These are phyloP conservation scores for Cyclophora punctaria DNA, from an alignment of 2,888 invertebrate species.

Conservation along the genomic window DNA sequence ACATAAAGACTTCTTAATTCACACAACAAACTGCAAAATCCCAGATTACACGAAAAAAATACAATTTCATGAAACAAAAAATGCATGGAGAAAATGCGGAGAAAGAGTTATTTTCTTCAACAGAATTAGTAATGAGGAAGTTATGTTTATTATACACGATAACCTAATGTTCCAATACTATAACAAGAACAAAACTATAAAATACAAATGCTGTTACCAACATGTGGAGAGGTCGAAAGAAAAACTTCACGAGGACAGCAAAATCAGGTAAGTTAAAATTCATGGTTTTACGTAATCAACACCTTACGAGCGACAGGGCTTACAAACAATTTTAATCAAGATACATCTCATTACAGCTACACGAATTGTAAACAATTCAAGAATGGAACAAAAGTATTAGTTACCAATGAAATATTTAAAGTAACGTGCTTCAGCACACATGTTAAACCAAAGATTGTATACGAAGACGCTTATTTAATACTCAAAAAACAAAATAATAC, in stretches of 20 bases:
- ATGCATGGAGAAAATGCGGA: slow-evolving; percentile 27
- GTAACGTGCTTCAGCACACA: slow-evolving; percentile 29
- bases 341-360: slow-evolving; percentile 28
- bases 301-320: neutral
- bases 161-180: slow-evolving; percentile 21
- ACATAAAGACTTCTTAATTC: slow-evolving; percentile 29
- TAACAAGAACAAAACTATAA: slow-evolving; percentile 13
- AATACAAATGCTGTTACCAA: slow-evolving; percentile 36
- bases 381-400: slow-evolving; percentile 23
- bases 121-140: slow-evolving; percentile 19
- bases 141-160: slow-evolving; percentile 31
- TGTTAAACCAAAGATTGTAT: slow-evolving; percentile 19
- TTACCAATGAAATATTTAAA: slow-evolving; percentile 35
- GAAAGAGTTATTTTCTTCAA: slow-evolving; percentile 33
- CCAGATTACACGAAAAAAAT: slow-evolving; percentile 39
- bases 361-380: slow-evolving; percentile 30
- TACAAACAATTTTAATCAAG: neutral
- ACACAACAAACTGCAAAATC: slow-evolving; percentile 45
- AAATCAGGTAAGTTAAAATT: slow-evolving; percentile 28
- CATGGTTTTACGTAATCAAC: neutral
- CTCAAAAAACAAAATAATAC: slow-evolving; percentile 26
- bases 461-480: slow-evolving; percentile 38
- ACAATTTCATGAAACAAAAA: slow-evolving; percentile 20
- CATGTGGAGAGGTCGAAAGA: slow-evolving; percentile 27
- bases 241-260: slow-evolving; percentile 23